Percentiles rank a stretch among this genome's conserved stretches.
These are phyloP conservation scores for Trisateles emortualis DNA, from an alignment of 2,888 invertebrate species.

Conservation along the genomic window DNA sequence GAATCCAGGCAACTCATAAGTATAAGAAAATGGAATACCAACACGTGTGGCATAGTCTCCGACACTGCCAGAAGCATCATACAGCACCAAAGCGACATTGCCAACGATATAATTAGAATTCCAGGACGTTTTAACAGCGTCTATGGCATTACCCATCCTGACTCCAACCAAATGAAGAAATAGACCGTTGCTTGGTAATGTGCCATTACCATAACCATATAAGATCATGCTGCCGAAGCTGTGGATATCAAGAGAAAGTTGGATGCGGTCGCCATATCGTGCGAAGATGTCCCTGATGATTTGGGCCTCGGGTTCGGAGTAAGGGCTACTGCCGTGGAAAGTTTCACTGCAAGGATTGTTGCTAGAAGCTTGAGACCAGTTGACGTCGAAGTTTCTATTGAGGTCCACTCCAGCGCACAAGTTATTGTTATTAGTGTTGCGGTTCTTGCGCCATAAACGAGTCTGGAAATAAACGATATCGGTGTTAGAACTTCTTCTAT, in stretches of 20 bases:
- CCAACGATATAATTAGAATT: slow-evolving; percentile 82
- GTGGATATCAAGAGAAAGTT: slow-evolving; percentile 90
- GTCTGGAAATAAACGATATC: slow-evolving; percentile 67
- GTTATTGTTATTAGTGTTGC: slow-evolving; percentile 60
- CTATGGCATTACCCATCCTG: slow-evolving; percentile 71
- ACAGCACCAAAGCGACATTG: slow-evolving; percentile 77
- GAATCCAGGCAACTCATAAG: slow-evolving; percentile 86
- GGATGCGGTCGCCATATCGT: slow-evolving; percentile 75
- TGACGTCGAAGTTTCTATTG: slow-evolving; percentile 91
- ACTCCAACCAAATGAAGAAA: slow-evolving; percentile 67
- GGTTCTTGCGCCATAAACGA: slow-evolving; percentile 90
- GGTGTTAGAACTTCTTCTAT: too few relatives aligned
- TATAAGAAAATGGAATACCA: slow-evolving; percentile 85
- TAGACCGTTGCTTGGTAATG: slow-evolving; percentile 75
- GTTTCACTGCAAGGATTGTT: slow-evolving; percentile 84
- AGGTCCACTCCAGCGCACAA: slow-evolving; percentile 89
- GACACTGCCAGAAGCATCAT: slow-evolving; percentile 88
- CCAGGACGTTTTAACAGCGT: slow-evolving; percentile 65
- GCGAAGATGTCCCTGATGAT: slow-evolving; percentile 86
- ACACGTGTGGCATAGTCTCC: slow-evolving; percentile 87
- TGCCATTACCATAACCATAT: slow-evolving; percentile 62
- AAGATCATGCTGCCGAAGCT: slow-evolving; percentile 89
- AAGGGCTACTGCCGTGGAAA: slow-evolving; percentile 87
- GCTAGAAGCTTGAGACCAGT: slow-evolving; percentile 87
- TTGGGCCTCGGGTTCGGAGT: slow-evolving; percentile 89